phyloP scores from a whole-genome alignment of 1,140 invertebrate genomes.

The Calephelis nemesis region DNA sequence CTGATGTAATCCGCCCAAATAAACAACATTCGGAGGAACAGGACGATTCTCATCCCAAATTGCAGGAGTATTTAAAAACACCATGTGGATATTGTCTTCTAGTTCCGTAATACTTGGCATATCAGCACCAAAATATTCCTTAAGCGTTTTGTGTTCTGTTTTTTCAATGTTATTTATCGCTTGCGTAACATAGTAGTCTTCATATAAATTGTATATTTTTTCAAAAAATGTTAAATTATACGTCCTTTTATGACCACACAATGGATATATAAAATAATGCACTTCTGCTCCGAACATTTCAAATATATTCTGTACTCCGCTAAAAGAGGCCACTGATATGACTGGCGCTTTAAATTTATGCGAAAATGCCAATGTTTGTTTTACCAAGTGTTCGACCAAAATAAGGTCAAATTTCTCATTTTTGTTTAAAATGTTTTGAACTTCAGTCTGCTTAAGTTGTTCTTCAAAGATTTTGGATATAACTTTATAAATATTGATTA shows the following conservation, averaged over 20 bases:
- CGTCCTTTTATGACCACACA: neutral
- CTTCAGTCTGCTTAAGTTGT: neutral
- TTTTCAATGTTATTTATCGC: neutral
- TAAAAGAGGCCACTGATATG: slow-evolving; percentile 7
- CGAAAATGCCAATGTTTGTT: neutral
- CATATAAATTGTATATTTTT: neutral
- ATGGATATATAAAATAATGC: slow-evolving; percentile 1
- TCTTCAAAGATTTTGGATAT: neutral
- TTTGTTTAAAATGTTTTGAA: neutral
- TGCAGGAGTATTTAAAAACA: no score
- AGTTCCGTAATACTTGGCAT: neutral
- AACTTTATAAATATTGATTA: neutral
- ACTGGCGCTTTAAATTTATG: slow-evolving; percentile 7
- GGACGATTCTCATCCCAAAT: no score
- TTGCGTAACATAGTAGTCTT: neutral
- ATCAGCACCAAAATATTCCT: neutral
- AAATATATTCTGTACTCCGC: neutral
- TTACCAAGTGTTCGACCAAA: neutral
- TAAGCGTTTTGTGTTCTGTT: neutral
- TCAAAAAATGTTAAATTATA: slow-evolving; percentile 14
- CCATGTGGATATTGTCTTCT: no score
- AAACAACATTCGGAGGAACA: neutral
- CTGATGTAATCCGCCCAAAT: slow-evolving; percentile 10
- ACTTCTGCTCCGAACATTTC: neutral
- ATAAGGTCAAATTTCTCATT: neutral